Base-by-base conservation (phyloP, 2,888 invertebrate genomes). In the Tricholauxania praeusta region DNA sequence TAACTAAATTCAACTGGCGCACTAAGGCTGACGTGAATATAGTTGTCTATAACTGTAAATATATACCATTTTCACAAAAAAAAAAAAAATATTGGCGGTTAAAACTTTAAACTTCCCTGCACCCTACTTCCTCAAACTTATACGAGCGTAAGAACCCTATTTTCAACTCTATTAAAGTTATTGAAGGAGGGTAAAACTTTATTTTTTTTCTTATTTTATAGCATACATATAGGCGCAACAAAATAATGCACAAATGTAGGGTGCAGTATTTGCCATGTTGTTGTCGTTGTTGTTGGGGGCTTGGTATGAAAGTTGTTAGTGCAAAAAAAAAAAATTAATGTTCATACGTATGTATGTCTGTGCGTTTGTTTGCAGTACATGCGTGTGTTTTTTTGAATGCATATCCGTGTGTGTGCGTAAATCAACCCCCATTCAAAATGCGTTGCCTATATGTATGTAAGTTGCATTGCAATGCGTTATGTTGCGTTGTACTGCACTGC, bases 381-480 rank as follows among this genome's bases (percentile, higher is more conserved):
- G 4, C n/a, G 48, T 19, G 57, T 68, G 67, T 19, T 19, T 68
- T 55, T 68, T 15, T 67, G 32, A 19, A 17, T 57, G 19, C 55
- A 17, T 17, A 12, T 67, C 55, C 32, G 39, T 59, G 59, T 57
- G 48, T 48, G 59, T 59, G 22, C 19, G 48, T 64, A 39, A 39
- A 39, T 39, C 39, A 39, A 63, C 19, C 17, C 70, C 48, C 70
- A 63, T 70, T 53, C 62, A 62, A 62, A 52, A 53, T 64, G 65
- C 65, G 71, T 59, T 59, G 71, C 51, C 28, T 28, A 28, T 28
- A 28, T 28, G 28, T 28, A 60, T 65, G 7, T 4, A 39, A 39
- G 39, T 39, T 39, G 39, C 39, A 39, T 39, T 39, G 39, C 39
- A 39, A 39, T 39, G 39, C 39, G 39, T 39, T 39, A 39, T 39